phyloP scores from a whole-genome alignment of 2,113 vertebrate genomes.

The Gallinago paraguaiae region DNA sequence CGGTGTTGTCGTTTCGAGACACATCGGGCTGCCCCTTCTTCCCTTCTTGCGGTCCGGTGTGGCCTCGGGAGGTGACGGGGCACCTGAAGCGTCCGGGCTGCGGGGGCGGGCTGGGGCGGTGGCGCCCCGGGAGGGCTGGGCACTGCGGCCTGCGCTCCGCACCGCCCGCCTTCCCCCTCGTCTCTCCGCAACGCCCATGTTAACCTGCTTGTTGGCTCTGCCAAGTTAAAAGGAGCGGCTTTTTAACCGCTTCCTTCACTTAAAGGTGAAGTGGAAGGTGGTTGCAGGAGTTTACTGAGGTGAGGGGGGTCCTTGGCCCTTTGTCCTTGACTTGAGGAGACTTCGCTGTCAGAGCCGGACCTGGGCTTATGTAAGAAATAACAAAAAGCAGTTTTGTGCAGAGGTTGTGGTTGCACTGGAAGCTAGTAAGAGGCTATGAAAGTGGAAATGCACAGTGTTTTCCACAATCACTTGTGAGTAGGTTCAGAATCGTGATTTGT shows the following conservation, averaged over 20 bases:
- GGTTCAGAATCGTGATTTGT: background rate
- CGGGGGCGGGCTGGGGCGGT: background rate
- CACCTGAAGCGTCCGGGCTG: background rate
- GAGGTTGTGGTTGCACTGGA: background rate
- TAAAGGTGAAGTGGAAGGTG: background rate
- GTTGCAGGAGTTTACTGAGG: background rate
- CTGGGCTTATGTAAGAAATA: background rate
- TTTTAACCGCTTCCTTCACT: too few relatives aligned
- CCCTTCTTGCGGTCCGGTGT: background rate
- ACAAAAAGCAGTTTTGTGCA: background rate
- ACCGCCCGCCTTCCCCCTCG: too few relatives aligned
- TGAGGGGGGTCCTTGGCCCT: background rate
- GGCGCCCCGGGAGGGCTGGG: background rate
- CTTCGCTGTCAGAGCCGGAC: background rate
- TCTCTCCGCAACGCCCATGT: accelerated
- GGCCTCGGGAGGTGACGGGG: background rate
- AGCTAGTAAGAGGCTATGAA: background rate
- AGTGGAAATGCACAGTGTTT: background rate
- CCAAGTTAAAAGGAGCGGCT: accelerated
- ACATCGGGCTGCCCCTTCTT: background rate
- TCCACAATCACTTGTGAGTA: background rate
- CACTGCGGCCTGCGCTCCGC: background rate
- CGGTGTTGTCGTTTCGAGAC: background rate
- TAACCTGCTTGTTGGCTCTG: accelerated
- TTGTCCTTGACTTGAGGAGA: too few relatives aligned